Base-by-base conservation (phyloP, 2,797 vertebrate species). In the Orestias chungarensis region DNA sequence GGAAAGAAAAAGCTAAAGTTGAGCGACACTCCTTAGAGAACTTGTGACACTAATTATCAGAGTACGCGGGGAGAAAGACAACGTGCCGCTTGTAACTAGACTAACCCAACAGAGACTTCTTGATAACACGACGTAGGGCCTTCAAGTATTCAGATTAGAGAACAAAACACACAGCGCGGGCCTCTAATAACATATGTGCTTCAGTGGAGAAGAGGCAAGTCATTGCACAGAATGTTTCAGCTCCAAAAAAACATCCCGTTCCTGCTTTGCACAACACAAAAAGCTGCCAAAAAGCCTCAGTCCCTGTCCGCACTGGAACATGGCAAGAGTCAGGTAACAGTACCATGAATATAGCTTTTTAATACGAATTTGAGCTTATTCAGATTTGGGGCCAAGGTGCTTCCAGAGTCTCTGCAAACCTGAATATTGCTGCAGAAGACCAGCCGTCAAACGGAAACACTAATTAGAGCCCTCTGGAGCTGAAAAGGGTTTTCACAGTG, bases 281-380 rank as follows among this genome's bases (percentile, higher is more conserved):
- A 84, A 95, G 93, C 93, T 94, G 93, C 93, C 93, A 75, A 78
- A 87, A 83, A 85, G 67, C 76, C 78, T 40, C 77, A 43, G 71
- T 49, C 76, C 75, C 72, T 68, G 42, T 67, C 64, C 62, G 55
- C 25, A 42, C 49, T 27, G 68, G 69, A 75, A 76, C 75, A 70
- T 64, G 70, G 73, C 64, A 71, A 52, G 40, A 52, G 59, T 82
- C 46, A 70, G 81, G 74, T 86, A 87, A 91, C 76, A 80, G 84
- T 87, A 77, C 73, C 62, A 74, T 74, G 78, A 79, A 74, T 82
- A 78, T 75, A 81, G 29, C 25, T 70, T 50, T 61, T 76, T 73
- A 67, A 76, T 82, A 82, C 35, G 78, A 84, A 83, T 75, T 52
- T 87, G 85, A 86, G 82, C 83, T 87, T 25, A 7, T 86, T 84